Conservation (phyloP, 2,113 vertebrate genomes). For the Phaethornis superciliosus region DNA sequence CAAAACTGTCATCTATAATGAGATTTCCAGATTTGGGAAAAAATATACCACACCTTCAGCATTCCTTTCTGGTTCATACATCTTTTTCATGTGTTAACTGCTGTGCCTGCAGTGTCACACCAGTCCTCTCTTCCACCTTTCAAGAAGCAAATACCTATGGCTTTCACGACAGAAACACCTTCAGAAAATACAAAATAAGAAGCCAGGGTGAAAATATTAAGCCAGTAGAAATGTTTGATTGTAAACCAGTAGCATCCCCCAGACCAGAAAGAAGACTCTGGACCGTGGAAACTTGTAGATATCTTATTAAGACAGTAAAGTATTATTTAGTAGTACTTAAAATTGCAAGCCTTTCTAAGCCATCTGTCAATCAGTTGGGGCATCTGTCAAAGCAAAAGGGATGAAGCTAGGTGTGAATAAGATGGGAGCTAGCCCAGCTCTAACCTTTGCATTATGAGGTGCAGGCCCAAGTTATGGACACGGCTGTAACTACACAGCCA, state of each 20-base stretch:
- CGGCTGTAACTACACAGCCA: not conserved
- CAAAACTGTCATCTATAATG: not conserved
- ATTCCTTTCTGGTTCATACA: not conserved
- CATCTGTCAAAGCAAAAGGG: not conserved
- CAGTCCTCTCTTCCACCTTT: not conserved
- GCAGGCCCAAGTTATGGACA: not conserved
- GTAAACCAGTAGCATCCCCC: not conserved
- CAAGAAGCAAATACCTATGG: not conserved
- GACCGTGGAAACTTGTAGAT: not conserved
- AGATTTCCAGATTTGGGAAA: not conserved
- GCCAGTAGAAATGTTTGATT: not conserved
- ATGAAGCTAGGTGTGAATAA: not conserved
- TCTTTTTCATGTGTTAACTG: fast-evolving
- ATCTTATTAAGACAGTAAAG: not conserved
- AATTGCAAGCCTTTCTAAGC: not conserved
- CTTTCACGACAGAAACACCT: not conserved
- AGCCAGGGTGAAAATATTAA: not conserved
- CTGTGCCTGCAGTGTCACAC: not conserved
- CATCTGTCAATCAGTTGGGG: not conserved
- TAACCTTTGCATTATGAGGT: fast-evolving
- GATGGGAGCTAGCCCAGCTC: not conserved
- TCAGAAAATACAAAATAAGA: not conserved
- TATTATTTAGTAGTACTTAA: not conserved
- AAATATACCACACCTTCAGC: not conserved
- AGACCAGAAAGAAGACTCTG: not conserved